Evolutionary conservation across 2,113 vertebrate genomes (phyloP), one percentile per base, ranked within the genome.

Genomic region (Acanthisitta chloris): DNA sequence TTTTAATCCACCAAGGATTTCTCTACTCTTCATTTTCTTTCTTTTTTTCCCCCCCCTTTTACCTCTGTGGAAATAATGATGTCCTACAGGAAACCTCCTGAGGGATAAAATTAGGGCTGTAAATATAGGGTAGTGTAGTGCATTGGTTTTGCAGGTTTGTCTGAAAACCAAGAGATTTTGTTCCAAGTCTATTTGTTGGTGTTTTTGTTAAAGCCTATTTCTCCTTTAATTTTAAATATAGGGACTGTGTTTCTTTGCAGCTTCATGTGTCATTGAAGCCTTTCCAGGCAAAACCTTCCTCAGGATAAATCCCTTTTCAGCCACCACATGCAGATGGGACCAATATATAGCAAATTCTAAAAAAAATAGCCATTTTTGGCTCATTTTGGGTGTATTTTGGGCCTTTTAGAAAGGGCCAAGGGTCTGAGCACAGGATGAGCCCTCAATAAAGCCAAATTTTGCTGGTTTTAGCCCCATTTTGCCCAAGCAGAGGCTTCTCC

Each of bases 51-150:
- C 4, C 9, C 15, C 5, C 10, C 2, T 43, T 80, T 65, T 43
- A 59, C 82, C 31, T 43, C 86, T 34, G 54, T 92, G 93, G 86
- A 95, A 96, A 82, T 83, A 49, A 72, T 73, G 77, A 96, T 20
- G 3, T 84, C 46, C 59, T 20, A 8, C 67, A 94, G 83, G 72
- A 95, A 96, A 86, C 58, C 55, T 96, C 72, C 55, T 2, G 19
- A 80, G 58, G 86, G 91, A 83, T 80, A 92, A 92, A 95, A 92
- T 85, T 85, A 88, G 91, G 80, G 54, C 58, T 57, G 86, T 88
- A 95, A 95, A 95, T 69, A 92, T 31, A 52, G 93, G 72, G 40
- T 48, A 70, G 73, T 2, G 10, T n/a, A 71, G 38, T 2, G 3
- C 10, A 18, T 52, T 34, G 49, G 54, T 42, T 69, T 76, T 4